Conservation (phyloP, 2,113 vertebrate genomes). For the Bubo bubo region DNA sequence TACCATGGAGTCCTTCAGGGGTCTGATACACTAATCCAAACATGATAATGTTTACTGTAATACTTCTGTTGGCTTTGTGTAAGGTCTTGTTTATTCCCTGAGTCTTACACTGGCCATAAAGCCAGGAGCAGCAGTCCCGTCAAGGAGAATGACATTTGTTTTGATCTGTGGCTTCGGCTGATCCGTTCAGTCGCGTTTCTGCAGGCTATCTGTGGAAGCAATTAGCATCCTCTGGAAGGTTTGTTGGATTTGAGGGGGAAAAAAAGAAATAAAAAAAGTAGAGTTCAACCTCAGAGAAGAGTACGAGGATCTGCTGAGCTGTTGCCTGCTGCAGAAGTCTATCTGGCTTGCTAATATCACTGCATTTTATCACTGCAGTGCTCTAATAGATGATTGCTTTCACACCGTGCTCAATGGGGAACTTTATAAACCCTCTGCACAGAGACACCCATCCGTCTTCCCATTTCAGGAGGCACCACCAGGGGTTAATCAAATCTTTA, state of each 20-base stretch:
- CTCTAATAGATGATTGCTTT: background rate
- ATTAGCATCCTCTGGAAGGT: background rate
- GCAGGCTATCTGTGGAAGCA: background rate
- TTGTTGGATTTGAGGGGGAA: background rate
- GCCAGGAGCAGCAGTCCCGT: fast-evolving
- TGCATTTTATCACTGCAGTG: background rate
- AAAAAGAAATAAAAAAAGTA: fast-evolving
- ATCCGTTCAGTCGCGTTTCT: fast-evolving
- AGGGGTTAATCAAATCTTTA: background rate
- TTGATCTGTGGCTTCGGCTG: background rate
- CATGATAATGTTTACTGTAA: background rate
- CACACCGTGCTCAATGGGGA: fast-evolving
- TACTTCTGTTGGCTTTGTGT: background rate
- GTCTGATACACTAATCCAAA: background rate
- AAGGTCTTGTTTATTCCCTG: background rate
- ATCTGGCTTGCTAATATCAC: background rate
- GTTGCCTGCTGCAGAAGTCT: background rate
- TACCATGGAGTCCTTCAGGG: background rate
- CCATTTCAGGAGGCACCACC: background rate
- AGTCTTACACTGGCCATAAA: background rate
- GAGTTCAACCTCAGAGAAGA: background rate
- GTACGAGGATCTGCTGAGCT: fast-evolving
- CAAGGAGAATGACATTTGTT: fast-evolving
- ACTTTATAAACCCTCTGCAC: background rate
- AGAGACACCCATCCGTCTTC: background rate